Evolutionary conservation across 2,113 vertebrate species (phyloP), one percentile per base, ranked within the genome.

Genomic region (Aramus guarauna): DNA sequence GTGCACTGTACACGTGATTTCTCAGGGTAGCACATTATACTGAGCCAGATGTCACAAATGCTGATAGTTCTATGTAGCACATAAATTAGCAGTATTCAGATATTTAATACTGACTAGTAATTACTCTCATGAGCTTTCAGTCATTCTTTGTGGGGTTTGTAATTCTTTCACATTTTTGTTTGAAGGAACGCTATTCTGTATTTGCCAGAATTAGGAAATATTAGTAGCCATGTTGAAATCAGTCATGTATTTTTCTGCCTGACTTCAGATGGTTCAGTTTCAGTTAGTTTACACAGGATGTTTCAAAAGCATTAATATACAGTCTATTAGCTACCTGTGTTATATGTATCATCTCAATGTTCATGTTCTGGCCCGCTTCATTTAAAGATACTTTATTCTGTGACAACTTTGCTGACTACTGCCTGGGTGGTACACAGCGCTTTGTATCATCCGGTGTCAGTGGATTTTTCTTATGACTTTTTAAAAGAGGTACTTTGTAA

Each of bases 361-460:
- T 32, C 11, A 0, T 76, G 43, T 74, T 69, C 55, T 59, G 32
- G 60, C 36, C 62, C 53, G 4, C 64, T 67, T 78, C 15, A 17
- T 37, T 52, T 68, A 60, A 52, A 64, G 69, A 4, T 19, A 22
- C 17, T 85, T 81, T 36, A 68, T 23, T 62, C 15, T 22, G 27
- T 45, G 43, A 20, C 9, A 41, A 11, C 39, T 56, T 59, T 79
- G 56, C 30, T 23, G 19, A 47, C 39, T 71, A 1, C 64, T 59
- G 37, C 27, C 14, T 11, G n/a, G 62, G 59, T 1, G 1, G 29
- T 9, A 4, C 15, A 1, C 0, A 2, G 43, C 69, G 62, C 26
- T 79, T 27, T 29, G 11, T 30, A 23, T 55, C 71, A 12, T 7
- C 23, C 9, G 2, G 3, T 47, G n/a, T 32, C 58, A 9, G 47